These are phyloP conservation scores for Polypterus bichir DNA, from an alignment of 2,113 vertebrate species.

Conservation along the genomic window DNA sequence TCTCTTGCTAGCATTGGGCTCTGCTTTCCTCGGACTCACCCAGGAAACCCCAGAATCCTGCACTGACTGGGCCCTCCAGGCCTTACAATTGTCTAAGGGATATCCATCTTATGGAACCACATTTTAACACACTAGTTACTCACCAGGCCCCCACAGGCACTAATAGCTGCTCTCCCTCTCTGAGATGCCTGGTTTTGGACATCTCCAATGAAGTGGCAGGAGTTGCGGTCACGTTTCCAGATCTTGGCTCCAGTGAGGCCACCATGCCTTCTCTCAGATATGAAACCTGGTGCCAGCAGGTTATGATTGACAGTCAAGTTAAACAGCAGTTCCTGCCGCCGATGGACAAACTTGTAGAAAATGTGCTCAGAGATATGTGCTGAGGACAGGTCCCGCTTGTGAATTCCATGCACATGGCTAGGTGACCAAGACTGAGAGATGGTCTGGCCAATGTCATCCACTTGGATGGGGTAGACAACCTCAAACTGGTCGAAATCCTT, in stretches of 20 bases:
- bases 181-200: constrained; percentile 44
- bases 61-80: constrained; percentile 12
- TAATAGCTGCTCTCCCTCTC: constrained; percentile 67
- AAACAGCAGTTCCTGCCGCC: constrained; percentile 57
- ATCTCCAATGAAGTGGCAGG: constrained; percentile 74
- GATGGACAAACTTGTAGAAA: constrained; percentile 64
- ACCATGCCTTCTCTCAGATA: constrained; percentile 62
- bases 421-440: constrained; percentile 69
- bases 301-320: constrained; percentile 70
- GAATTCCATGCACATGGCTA: constrained; percentile 49
- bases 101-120: neutral
- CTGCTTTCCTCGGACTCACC: neutral
- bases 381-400: constrained; percentile 47
- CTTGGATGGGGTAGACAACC: constrained; percentile 71
- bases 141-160: constrained; percentile 83
- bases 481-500: constrained; percentile 33
- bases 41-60: neutral
- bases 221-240: constrained; percentile 18
- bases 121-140: constrained; percentile 31
- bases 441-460: constrained; percentile 72
- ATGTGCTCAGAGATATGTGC: constrained; percentile 25
- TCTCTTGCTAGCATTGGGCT: no score
- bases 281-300: constrained; percentile 69
- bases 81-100: neutral
- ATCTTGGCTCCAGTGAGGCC: constrained; percentile 50